These are phyloP conservation scores for Oligia fasciuncula DNA, from an alignment of 2,888 invertebrate species.

Conservation along the genomic window DNA sequence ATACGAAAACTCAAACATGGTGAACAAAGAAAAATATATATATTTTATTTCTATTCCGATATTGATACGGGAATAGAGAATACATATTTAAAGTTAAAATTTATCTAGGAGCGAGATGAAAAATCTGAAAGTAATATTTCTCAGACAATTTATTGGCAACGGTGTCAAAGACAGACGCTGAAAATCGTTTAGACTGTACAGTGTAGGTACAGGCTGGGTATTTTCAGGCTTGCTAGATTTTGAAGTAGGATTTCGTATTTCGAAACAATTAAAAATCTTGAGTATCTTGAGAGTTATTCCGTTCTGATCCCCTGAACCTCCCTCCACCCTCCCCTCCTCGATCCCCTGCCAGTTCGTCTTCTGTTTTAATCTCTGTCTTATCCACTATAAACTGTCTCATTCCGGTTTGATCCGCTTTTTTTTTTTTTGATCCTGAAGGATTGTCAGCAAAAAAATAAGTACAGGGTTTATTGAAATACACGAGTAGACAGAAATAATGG, in stretches of 20 bases:
- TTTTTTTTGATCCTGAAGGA: too few relatives aligned
- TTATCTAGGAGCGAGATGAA: conserved; percentile 36
- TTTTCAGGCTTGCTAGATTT: neutral
- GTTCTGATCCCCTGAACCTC: too few relatives aligned
- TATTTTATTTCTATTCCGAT: conserved; percentile 34
- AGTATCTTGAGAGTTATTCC: neutral
- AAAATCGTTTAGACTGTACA: conserved; percentile 48
- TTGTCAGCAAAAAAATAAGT: too few relatives aligned
- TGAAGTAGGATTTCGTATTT: neutral
- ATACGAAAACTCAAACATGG: conserved; percentile 1
- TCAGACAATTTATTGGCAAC: conserved; percentile 58
- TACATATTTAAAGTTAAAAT: conserved; percentile 25
- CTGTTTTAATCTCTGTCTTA: too few relatives aligned
- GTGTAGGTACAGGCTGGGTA: conserved; percentile 35
- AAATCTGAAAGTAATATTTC: conserved; percentile 59
- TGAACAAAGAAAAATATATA: conserved; percentile 6
- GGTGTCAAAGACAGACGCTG: conserved; percentile 52
- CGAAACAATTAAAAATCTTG: neutral
- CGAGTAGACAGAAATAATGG: too few relatives aligned
- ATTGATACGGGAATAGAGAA: conserved; percentile 32
- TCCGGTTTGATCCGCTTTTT: too few relatives aligned
- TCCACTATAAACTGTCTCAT: too few relatives aligned
- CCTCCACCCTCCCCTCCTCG: too few relatives aligned
- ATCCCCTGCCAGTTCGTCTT: too few relatives aligned
- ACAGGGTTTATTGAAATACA: too few relatives aligned